phyloP scores from a whole-genome alignment of 1,140 invertebrate genomes.

The Physella acuta region DNA sequence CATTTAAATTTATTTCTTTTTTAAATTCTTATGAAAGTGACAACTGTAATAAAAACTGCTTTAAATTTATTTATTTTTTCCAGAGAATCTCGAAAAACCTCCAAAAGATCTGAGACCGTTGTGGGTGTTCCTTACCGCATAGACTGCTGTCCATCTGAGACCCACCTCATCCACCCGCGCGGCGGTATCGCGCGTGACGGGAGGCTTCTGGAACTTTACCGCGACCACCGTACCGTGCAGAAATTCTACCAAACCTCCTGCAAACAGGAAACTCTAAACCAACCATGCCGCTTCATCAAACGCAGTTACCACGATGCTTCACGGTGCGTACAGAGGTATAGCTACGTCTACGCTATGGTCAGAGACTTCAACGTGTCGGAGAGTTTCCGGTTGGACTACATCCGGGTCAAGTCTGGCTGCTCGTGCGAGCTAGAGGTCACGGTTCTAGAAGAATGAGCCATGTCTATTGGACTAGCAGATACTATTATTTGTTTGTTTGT shows the following conservation, averaged over 20 bases:
- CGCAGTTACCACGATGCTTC: constrained; percentile 69
- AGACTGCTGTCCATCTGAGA: constrained; percentile 77
- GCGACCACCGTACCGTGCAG: constrained; percentile 65
- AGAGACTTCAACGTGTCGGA: constrained; percentile 60
- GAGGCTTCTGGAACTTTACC: constrained; percentile 75
- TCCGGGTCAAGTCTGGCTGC: constrained; percentile 78
- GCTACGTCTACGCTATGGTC: constrained; percentile 82
- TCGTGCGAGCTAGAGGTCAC: constrained; percentile 71
- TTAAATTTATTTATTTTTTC: not conserved
- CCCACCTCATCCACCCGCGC: constrained; percentile 75
- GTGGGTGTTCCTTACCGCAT: not conserved
- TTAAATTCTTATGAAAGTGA: too few species aligned
- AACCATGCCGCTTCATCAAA: constrained; percentile 77
- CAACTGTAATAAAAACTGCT: too few species aligned
- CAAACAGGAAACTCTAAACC: constrained; percentile 69
- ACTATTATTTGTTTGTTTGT: too few species aligned
- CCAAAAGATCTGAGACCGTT: constrained; percentile 1
- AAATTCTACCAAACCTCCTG: constrained; percentile 82
- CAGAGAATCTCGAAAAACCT: constrained; percentile 15
- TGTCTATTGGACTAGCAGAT: too few species aligned
- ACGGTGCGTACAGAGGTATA: constrained; percentile 79
- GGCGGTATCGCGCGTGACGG: constrained; percentile 75
- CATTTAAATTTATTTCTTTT: too few species aligned
- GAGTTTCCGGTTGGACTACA: constrained; percentile 78
- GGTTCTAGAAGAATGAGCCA: too few species aligned